Percentiles rank a stretch among this genome's conserved stretches.
These are phyloP conservation scores for Oceanodroma leucorhoa DNA, from an alignment of 2,797 vertebrate species.

Conservation along the genomic window DNA sequence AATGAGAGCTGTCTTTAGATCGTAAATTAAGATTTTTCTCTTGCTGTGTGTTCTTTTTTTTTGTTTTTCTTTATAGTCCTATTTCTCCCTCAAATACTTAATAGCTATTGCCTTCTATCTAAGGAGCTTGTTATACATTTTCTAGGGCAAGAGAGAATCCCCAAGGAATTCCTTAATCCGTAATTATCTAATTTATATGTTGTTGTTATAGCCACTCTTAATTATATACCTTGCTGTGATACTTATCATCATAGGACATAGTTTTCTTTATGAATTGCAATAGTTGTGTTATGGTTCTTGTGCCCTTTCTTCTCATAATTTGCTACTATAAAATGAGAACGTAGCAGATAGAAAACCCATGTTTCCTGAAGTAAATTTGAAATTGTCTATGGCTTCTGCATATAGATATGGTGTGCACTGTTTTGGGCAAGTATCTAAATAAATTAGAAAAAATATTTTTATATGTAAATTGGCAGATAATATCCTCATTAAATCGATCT, in stretches of 20 bases:
- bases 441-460: not conserved
- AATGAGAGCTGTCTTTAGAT: not conserved
- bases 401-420: not conserved
- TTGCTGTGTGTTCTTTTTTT: not conserved
- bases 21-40: not conserved
- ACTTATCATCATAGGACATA: not conserved
- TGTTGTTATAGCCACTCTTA: conserved; percentile 35
- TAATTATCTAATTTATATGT: conserved; percentile 62
- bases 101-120: not conserved
- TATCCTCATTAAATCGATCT: not conserved
- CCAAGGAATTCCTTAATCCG: conserved; percentile 46
- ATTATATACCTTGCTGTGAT: conserved; percentile 53
- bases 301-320: not conserved
- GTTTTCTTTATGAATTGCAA: not conserved
- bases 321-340: not conserved
- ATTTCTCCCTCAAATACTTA: not conserved
- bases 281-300: not conserved
- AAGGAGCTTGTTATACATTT: conserved; percentile 1
- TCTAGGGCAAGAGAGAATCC: conserved; percentile 34
- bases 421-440: not conserved
- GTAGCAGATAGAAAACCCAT: not conserved
- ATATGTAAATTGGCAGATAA: not conserved
- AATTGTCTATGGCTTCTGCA: not conserved
- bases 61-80: not conserved
- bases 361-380: not conserved